Percentiles rank a stretch among this genome's conserved stretches.
phyloP scores from a whole-genome alignment of 1,140 invertebrate species.

The Polypedilum vanderplanki region DNA sequence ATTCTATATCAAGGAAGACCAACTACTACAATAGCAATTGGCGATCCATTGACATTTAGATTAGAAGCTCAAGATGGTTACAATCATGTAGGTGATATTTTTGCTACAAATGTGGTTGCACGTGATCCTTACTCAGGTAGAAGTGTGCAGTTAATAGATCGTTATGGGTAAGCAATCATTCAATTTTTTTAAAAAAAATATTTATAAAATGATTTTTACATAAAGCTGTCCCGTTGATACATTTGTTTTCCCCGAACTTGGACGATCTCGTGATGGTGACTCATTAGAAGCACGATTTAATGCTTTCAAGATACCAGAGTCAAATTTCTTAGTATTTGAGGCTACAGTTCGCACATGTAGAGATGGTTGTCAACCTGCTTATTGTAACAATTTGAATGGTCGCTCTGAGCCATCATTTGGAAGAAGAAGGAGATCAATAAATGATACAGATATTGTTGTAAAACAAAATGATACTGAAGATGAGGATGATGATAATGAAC shows the following conservation, averaged over 20 bases:
- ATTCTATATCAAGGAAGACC: slow-evolving; percentile 83
- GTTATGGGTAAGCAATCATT: slow-evolving; percentile 63
- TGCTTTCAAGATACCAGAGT: slow-evolving; percentile 91
- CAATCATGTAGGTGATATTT: slow-evolving; percentile 82
- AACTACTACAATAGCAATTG: slow-evolving; percentile 89
- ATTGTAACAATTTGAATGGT: slow-evolving; percentile 65
- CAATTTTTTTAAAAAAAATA: slow-evolving; percentile 12
- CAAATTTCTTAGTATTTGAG: slow-evolving; percentile 88
- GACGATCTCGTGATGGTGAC: slow-evolving; percentile 75
- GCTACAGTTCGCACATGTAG: slow-evolving; percentile 82
- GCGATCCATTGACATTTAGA: slow-evolving; percentile 83
- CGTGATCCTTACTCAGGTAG: slow-evolving; percentile 85
- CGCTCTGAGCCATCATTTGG: slow-evolving; percentile 76
- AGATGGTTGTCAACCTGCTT: slow-evolving; percentile 82
- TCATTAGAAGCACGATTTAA: slow-evolving; percentile 85
- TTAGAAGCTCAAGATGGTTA: slow-evolving; percentile 84
- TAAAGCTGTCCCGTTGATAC: slow-evolving; percentile 81
- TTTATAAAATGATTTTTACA: slow-evolving; percentile 27
- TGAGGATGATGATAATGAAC: slow-evolving; percentile 26
- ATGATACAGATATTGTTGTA: slow-evolving; percentile 44
- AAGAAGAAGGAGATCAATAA: slow-evolving; percentile 55
- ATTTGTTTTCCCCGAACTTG: slow-evolving; percentile 84
- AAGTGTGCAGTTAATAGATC: slow-evolving; percentile 82
- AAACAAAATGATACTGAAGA: slow-evolving; percentile 37
- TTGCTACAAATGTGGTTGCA: slow-evolving; percentile 88